phyloP scores from a whole-genome alignment of 1,140 invertebrate species.

The Amyelois transitella region DNA sequence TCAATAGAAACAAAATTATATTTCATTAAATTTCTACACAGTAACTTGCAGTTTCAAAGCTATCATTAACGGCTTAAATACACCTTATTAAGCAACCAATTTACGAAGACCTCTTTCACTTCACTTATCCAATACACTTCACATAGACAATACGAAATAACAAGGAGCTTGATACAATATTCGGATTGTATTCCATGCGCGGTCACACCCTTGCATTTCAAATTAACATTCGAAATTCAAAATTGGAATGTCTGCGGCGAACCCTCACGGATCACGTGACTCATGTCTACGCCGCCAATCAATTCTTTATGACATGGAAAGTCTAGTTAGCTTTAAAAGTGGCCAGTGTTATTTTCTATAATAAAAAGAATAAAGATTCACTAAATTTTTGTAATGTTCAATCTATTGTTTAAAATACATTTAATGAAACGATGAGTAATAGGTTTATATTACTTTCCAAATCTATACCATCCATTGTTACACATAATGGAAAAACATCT shows the following conservation, averaged over 20 bases:
- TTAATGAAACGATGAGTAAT: neutral
- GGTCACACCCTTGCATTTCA: slow-evolving; percentile 42
- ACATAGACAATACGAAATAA: slow-evolving; percentile 2
- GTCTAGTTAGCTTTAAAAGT: neutral
- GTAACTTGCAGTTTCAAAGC: neutral
- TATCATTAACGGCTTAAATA: slow-evolving; percentile 1
- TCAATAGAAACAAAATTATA: neutral
- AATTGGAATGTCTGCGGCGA: slow-evolving; percentile 32
- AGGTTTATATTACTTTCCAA: neutral
- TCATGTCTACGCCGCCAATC: slow-evolving; percentile 13
- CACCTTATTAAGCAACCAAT: slow-evolving; percentile 15
- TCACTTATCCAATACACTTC: slow-evolving; percentile 6
- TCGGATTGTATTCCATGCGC: slow-evolving; percentile 26
- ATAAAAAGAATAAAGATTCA: neutral
- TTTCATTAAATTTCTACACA: neutral
- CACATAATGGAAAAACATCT: neutral
- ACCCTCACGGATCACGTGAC: slow-evolving; percentile 24
- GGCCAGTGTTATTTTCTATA: neutral
- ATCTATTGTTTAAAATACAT: neutral
- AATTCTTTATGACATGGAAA: slow-evolving; percentile 9
- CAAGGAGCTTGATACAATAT: slow-evolving; percentile 15
- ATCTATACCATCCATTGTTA: neutral
- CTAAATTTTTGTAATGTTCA: neutral
- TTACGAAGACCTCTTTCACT: slow-evolving; percentile 9
- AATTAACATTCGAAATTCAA: slow-evolving; percentile 39